Conservation (phyloP, 2,113 vertebrate species). For the Corythoichthys haematopterus region DNA sequence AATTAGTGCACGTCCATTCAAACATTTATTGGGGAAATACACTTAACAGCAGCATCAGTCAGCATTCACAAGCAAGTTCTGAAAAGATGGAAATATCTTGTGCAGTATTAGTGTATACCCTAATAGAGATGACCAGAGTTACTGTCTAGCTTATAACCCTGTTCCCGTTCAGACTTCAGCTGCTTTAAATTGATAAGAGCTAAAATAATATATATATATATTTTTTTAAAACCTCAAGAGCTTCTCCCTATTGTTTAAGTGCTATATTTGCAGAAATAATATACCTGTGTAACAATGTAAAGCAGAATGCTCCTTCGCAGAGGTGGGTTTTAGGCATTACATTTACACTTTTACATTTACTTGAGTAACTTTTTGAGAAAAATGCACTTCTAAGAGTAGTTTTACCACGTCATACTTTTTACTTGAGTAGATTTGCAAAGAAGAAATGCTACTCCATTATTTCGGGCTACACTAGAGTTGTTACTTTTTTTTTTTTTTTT, state of each 20-base stretch:
- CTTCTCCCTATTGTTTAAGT: constrained; percentile 5
- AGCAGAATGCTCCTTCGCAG: constrained; percentile 3
- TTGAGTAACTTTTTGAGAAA: too few relatives aligned
- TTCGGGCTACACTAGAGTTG: too few relatives aligned
- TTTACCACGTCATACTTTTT: too few relatives aligned
- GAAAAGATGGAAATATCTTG: background rate
- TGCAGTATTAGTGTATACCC: background rate
- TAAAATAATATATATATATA: too few relatives aligned
- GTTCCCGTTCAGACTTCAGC: background rate
- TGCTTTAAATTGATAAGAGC: constrained; percentile 5
- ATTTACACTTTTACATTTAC: too few relatives aligned
- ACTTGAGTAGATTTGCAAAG: too few relatives aligned
- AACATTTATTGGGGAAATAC: background rate
- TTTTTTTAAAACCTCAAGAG: background rate
- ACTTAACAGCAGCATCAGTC: background rate
- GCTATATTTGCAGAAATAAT: constrained; percentile 27
- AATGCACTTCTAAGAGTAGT: too few relatives aligned
- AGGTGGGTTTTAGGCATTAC: too few relatives aligned
- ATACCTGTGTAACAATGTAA: constrained; percentile 12
- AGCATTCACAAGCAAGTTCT: background rate
- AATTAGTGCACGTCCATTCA: too few relatives aligned
- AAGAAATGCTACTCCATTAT: too few relatives aligned
- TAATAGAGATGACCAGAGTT: background rate
- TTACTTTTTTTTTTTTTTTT: too few relatives aligned
- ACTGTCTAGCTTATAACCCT: background rate